A percentile compares a stretch with the other conserved stretches of the same genome.
Evolutionary conservation across 2,797 vertebrate species (phyloP).

Genomic region (Australoheros facetus): DNA sequence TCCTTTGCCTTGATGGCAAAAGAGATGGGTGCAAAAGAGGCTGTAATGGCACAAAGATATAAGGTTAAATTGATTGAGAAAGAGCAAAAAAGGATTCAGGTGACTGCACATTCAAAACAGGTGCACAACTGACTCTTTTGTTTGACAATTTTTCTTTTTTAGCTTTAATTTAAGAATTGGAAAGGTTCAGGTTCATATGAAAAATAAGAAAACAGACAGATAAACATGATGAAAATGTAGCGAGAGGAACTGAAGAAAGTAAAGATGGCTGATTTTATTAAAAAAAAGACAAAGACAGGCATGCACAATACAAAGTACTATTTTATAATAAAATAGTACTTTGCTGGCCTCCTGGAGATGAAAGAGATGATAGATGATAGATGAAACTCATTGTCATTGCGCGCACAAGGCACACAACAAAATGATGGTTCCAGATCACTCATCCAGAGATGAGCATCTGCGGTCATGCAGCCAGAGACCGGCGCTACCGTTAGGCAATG

Average conservation of each 20-base stretch:
- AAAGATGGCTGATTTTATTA: neutral
- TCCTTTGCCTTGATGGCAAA: slow-evolving; percentile 98
- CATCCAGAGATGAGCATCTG: too few relatives aligned
- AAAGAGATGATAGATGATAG: neutral
- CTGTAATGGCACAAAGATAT: slow-evolving; percentile 68
- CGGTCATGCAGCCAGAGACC: too few relatives aligned
- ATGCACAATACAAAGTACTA: neutral
- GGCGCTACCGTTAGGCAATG: too few relatives aligned
- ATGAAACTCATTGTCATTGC: too few relatives aligned
- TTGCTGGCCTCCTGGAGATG: slow-evolving; percentile 10
- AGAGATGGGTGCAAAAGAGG: slow-evolving; percentile 96
- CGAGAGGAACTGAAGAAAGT: neutral
- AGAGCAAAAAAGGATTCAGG: neutral
- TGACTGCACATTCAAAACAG: neutral
- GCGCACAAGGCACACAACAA: too few relatives aligned
- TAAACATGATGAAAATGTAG: neutral
- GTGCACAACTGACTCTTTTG: neutral
- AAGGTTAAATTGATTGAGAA: neutral
- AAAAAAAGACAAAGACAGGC: neutral
- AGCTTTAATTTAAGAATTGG: neutral
- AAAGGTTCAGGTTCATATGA: neutral
- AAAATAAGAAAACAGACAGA: neutral
- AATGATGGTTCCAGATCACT: too few relatives aligned
- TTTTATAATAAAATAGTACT: slow-evolving; percentile 28
- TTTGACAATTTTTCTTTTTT: neutral